Conservation (phyloP, 2,797 vertebrate genomes). For the Sebastes elongatus region DNA sequence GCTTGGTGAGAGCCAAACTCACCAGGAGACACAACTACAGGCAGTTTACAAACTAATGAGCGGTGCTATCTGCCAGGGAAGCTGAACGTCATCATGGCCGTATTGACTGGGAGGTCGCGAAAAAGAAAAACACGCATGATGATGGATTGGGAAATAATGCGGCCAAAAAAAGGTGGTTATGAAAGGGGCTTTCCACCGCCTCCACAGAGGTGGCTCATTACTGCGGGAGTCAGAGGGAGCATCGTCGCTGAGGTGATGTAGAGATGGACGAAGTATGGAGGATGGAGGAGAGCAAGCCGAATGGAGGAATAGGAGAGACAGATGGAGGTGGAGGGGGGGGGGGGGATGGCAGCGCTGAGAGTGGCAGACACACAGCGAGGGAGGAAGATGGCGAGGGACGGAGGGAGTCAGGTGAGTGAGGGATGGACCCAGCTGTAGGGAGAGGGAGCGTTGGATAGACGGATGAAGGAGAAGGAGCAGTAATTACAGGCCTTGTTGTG, state of each 20-base stretch:
- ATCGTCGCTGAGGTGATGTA: slow-evolving; percentile 17
- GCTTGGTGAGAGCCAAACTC: slow-evolving; percentile 55
- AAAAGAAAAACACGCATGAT: slow-evolving; percentile 21
- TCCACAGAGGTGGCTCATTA: slow-evolving; percentile 53
- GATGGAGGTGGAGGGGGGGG: background rate
- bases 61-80: slow-evolving; percentile 53
- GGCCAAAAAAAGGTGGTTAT: slow-evolving; percentile 18
- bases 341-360: background rate
- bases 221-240: slow-evolving; percentile 14
- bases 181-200: slow-evolving; percentile 20
- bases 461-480: slow-evolving; percentile 39
- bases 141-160: slow-evolving; percentile 66
- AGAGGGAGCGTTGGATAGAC: slow-evolving; percentile 44
- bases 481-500: slow-evolving; percentile 67
- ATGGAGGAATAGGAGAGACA: slow-evolving; percentile 10
- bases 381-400: background rate
- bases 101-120: slow-evolving; percentile 57
- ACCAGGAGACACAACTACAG: slow-evolving; percentile 66
- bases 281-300: background rate
- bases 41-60: slow-evolving; percentile 79
- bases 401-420: slow-evolving; percentile 44
- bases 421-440: slow-evolving; percentile 22
- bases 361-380: background rate
- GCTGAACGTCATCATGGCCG: slow-evolving; percentile 53
- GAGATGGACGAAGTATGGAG: slow-evolving; percentile 12